Evolutionary conservation across 1,140 invertebrate genomes (phyloP), one percentile per base, ranked within the genome.

Genomic region (Medauroidea extradentata): DNA sequence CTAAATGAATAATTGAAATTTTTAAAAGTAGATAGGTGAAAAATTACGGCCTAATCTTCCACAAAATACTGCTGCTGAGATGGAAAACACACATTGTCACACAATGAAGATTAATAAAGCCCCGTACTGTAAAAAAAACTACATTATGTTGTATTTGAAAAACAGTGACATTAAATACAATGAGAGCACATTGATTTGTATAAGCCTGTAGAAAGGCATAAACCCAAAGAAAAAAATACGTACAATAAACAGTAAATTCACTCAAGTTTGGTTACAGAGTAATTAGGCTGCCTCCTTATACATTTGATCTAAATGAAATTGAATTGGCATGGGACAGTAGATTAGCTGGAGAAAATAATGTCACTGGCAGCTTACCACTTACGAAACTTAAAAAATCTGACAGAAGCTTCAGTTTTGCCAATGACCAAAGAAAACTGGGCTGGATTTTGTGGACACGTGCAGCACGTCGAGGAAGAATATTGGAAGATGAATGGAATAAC

Each of bases 61-160:
- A 16, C 13, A 19, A 8, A 50, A 60, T 19, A 44, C 49, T 23
- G 52, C 61, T n/a, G 59, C 59, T 42, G 64, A 65, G 2, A 60
- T 64, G 53, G 65, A 67, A 43, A 67, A 63, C 27, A 60, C 65
- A 5, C 52, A 57, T 4, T 67, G 65, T 24, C 64, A 67, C 38
- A 53, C 48, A 1, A 43, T 51, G 19, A 34, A 62, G 29, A 13
- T 53, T 16, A 43, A 62, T 11, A 56, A 62, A 52, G 14, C 51
- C 3, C 53, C 25, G 23, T 38, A 21, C 13, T 38, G 24, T 39
- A 24, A 62, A 11, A 57, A 25, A 44, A 57, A 42, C 11, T 19
- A 46, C 14, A 18, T 46, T 19, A 23, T n/a, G 14, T 19, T 23
- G 3, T 46, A 46, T 46, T 18, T 46, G 16, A 3, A n/a, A 44